These are phyloP conservation scores for Siniperca undulata DNA, from an alignment of 2,797 vertebrate species.

Conservation along the genomic window DNA sequence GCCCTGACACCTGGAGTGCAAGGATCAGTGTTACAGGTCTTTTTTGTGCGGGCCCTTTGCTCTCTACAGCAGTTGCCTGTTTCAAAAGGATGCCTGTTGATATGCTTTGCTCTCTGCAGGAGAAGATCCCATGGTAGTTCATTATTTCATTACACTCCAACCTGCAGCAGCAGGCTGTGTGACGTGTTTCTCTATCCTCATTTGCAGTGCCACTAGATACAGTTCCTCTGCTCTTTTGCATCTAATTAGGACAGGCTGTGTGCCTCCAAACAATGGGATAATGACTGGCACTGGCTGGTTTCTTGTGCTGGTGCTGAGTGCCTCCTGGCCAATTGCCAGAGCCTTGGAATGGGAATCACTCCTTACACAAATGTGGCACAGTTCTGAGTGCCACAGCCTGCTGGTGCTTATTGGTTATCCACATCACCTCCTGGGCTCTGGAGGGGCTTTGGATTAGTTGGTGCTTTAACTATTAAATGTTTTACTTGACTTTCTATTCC, in stretches of 20 bases:
- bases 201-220: constrained; percentile 70
- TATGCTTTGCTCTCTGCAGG: constrained; percentile 49
- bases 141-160: constrained; percentile 79
- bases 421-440: constrained; percentile 30
- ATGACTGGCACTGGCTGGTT: constrained; percentile 75
- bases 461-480: constrained; percentile 19
- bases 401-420: constrained; percentile 36
- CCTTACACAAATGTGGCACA: constrained; percentile 50
- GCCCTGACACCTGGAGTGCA: constrained; percentile 44
- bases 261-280: constrained; percentile 82
- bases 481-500: neutral
- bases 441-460: neutral
- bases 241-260: constrained; percentile 81
- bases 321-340: constrained; percentile 66
- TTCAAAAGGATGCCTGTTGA: constrained; percentile 63
- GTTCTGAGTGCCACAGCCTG: constrained; percentile 35
- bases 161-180: constrained; percentile 64
- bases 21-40: constrained; percentile 54
- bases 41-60: constrained; percentile 49
- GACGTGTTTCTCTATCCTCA: constrained; percentile 65
- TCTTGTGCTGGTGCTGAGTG: constrained; percentile 57
- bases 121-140: constrained; percentile 69
- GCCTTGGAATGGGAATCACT: constrained; percentile 59
- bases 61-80: constrained; percentile 31
- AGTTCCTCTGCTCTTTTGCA: constrained; percentile 73